phyloP scores from a whole-genome alignment of 2,888 invertebrate species.

The Salpingus planirostris region DNA sequence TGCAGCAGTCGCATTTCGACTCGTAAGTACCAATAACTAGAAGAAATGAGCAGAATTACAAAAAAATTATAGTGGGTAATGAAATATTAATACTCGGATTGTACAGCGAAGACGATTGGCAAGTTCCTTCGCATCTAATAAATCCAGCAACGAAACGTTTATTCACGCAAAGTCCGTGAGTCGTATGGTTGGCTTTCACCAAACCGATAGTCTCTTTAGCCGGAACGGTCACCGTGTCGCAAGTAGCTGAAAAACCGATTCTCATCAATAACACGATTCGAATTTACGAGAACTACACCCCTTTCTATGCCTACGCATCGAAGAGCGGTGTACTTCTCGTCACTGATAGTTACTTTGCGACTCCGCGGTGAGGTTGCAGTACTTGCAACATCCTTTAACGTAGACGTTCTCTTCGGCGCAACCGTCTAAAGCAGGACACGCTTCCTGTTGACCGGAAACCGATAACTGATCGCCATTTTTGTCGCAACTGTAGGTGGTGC shows the following conservation, averaged over 20 bases:
- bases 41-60: conserved; percentile 2
- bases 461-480: conserved; percentile 41
- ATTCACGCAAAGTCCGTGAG: conserved; percentile 59
- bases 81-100: conserved; percentile 49
- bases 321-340: too few relatives aligned
- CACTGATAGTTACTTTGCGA: conserved; percentile 39
- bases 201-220: conserved; percentile 49
- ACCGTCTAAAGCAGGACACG: conserved; percentile 53
- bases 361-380: conserved; percentile 49
- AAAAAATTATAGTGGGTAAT: background rate
- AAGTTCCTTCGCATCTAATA: conserved; percentile 62
- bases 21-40: conserved; percentile 45
- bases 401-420: conserved; percentile 51
- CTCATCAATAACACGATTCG: background rate
- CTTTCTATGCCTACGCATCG: conserved; percentile 8
- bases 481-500: conserved; percentile 53
- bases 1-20: conserved; percentile 49
- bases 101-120: conserved; percentile 61
- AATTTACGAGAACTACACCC: background rate
- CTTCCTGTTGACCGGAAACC: conserved; percentile 34
- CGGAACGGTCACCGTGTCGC: conserved; percentile 48
- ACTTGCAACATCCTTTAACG: conserved; percentile 58
- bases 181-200: conserved; percentile 41
- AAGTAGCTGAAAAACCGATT: conserved; percentile 43
- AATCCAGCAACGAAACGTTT: conserved; percentile 49